Evolutionary conservation across 2,888 invertebrate genomes (phyloP).

Genomic region (Scaptomyza reducta): DNA sequence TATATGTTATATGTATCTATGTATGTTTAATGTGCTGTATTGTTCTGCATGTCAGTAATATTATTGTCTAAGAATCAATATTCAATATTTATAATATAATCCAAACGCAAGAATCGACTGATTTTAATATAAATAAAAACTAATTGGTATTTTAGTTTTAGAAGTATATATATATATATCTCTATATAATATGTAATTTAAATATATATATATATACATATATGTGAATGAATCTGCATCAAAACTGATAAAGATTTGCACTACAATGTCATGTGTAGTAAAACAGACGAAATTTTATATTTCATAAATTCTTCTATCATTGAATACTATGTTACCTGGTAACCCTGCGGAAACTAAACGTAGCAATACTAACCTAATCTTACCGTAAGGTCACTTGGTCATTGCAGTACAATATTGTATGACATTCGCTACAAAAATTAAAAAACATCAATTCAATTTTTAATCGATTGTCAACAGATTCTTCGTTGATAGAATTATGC

Average conservation of each 20-base stretch:
- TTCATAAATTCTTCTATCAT: slow-evolving; percentile 32
- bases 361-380: slow-evolving; percentile 39
- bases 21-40: slow-evolving; percentile 25
- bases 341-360: slow-evolving; percentile 42
- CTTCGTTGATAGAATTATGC: slow-evolving; percentile 11
- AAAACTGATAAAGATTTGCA: slow-evolving; percentile 22
- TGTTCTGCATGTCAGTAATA: slow-evolving; percentile 49
- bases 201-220: slow-evolving; percentile 26
- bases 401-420: slow-evolving; percentile 9
- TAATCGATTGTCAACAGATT: slow-evolving; percentile 14
- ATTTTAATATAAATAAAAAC: slow-evolving; percentile 46
- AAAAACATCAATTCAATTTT: slow-evolving; percentile 4
- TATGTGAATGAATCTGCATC: slow-evolving; percentile 19
- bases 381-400: slow-evolving; percentile 12
- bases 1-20: slow-evolving; percentile 32
- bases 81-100: slow-evolving; percentile 48
- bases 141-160: slow-evolving; percentile 43
- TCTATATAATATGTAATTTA: not conserved
- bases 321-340: slow-evolving; percentile 57
- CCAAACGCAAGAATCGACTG: slow-evolving; percentile 63
- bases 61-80: slow-evolving; percentile 42
- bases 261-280: slow-evolving; percentile 42
- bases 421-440: slow-evolving; percentile 13
- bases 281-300: slow-evolving; percentile 36
- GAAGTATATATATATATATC: slow-evolving; percentile 15